Evolutionary conservation across 1,140 invertebrate species (phyloP).

Genomic region (Plodia interpunctella): DNA sequence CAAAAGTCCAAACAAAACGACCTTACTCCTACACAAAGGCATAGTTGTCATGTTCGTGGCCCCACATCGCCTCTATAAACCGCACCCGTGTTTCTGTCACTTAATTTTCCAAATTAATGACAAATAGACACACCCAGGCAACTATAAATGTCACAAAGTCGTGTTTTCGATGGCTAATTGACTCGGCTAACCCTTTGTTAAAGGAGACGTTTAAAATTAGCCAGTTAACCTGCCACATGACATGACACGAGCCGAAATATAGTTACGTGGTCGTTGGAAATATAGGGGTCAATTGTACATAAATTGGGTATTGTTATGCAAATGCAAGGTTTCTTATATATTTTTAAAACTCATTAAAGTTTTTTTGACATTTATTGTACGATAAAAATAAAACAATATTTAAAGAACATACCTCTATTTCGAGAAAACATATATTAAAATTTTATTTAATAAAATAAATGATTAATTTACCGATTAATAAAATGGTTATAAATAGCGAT

Average conservation of each 20-base stretch:
- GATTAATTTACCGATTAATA: too few relatives aligned
- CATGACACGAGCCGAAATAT: constrained; percentile 20
- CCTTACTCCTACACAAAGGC: not conserved
- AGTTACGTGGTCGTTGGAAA: constrained; percentile 6
- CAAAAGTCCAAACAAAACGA: constrained; percentile 1
- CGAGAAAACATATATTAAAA: too few relatives aligned
- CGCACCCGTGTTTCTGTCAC: constrained; percentile 65
- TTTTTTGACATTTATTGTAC: too few relatives aligned
- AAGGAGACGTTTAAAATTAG: constrained; percentile 34
- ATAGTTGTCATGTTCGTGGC: constrained; percentile 1
- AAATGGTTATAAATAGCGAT: too few relatives aligned
- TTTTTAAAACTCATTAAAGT: too few relatives aligned
- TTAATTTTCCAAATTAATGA: constrained; percentile 69
- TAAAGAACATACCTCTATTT: too few relatives aligned
- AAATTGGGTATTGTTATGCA: too few relatives aligned
- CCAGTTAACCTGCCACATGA: constrained; percentile 31
- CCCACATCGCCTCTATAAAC: constrained; percentile 30
- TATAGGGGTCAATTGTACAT: not conserved
- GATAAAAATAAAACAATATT: too few relatives aligned
- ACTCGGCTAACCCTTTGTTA: constrained; percentile 54
- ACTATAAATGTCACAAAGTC: constrained; percentile 51
- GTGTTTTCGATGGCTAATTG: constrained; percentile 67
- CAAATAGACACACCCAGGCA: constrained; percentile 57
- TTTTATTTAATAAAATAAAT: too few relatives aligned
- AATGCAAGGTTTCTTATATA: too few relatives aligned